These are phyloP conservation scores for Imbricaverruca yamaguchii DNA, from an alignment of 2,888 invertebrate genomes.

Conservation along the genomic window DNA sequence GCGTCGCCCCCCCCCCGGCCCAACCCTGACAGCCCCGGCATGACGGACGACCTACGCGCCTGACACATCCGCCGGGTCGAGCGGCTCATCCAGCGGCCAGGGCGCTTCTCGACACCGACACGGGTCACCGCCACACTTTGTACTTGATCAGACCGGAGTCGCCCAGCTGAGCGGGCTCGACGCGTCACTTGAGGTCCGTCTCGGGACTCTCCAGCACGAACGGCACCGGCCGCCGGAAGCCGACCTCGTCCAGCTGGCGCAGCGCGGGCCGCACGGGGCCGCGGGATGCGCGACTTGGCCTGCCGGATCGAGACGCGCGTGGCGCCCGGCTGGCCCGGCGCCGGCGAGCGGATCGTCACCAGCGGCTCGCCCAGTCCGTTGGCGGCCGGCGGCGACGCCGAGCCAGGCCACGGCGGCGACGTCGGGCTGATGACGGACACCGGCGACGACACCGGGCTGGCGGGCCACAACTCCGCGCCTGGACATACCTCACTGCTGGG, in stretches of 20 bases:
- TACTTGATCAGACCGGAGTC: background rate
- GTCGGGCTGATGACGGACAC: too few relatives aligned
- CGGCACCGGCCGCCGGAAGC: background rate
- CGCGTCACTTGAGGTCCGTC: slow-evolving; percentile 10
- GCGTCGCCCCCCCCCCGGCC: background rate
- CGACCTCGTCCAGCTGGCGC: background rate
- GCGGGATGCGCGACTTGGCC: background rate
- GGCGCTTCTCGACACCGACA: background rate
- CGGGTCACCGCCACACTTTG: background rate
- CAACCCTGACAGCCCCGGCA: background rate
- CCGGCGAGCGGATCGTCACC: background rate
- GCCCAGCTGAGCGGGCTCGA: background rate
- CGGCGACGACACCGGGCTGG: too few relatives aligned
- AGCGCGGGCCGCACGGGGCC: background rate
- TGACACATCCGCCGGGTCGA: background rate
- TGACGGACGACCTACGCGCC: background rate
- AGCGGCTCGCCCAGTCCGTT: background rate
- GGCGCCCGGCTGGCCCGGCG: background rate
- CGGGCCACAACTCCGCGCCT: too few relatives aligned
- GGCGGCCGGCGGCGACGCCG: background rate
- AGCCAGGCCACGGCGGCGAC: background rate
- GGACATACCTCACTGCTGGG: too few relatives aligned
- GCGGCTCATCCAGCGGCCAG: background rate
- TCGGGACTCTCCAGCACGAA: slow-evolving; percentile 9
- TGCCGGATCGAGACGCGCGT: slow-evolving; percentile 1